These are phyloP conservation scores for Mya arenaria DNA, from an alignment of 1,140 invertebrate species.

Conservation along the genomic window DNA sequence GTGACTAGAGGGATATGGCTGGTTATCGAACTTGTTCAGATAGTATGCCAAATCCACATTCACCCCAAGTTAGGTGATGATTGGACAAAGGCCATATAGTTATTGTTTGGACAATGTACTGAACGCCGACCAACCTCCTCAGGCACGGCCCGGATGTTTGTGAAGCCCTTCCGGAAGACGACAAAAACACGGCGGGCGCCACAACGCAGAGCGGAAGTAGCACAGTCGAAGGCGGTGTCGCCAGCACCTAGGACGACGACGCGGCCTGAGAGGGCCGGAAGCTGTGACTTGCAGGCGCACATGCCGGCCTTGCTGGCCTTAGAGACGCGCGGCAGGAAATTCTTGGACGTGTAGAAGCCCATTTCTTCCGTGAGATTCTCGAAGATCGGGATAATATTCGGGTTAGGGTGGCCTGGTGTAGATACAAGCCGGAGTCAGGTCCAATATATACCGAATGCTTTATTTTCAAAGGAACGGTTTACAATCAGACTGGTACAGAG, in stretches of 20 bases:
- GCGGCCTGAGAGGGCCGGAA: conserved; percentile 89
- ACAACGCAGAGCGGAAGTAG: conserved; percentile 97
- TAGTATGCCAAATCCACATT: too few species aligned
- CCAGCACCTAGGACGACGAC: conserved; percentile 98
- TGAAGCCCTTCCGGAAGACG: conserved; percentile 95
- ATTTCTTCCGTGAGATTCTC: conserved; percentile 88
- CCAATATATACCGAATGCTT: too few species aligned
- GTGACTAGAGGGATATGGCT: too few species aligned
- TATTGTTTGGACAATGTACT: too few species aligned
- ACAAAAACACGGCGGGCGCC: conserved; percentile 96
- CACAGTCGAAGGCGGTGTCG: conserved; percentile 99
- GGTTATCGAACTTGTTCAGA: too few species aligned
- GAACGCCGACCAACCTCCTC: conserved; percentile 89
- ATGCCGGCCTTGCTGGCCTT: conserved; percentile 93
- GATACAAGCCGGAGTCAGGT: too few species aligned
- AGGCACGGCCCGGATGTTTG: conserved; percentile 96
- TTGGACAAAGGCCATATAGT: too few species aligned
- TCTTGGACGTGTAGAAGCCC: conserved; percentile 98
- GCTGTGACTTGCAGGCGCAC: conserved; percentile 88
- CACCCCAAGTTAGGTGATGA: too few species aligned
- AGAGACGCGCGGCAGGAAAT: conserved; percentile 94
- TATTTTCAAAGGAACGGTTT: too few species aligned
- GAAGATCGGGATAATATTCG: conserved; percentile 92
- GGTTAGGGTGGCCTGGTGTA: conserved; percentile 90
- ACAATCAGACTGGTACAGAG: too few species aligned